These are phyloP conservation scores for Dendrolimus pini DNA, from an alignment of 2,888 invertebrate species.

Conservation along the genomic window DNA sequence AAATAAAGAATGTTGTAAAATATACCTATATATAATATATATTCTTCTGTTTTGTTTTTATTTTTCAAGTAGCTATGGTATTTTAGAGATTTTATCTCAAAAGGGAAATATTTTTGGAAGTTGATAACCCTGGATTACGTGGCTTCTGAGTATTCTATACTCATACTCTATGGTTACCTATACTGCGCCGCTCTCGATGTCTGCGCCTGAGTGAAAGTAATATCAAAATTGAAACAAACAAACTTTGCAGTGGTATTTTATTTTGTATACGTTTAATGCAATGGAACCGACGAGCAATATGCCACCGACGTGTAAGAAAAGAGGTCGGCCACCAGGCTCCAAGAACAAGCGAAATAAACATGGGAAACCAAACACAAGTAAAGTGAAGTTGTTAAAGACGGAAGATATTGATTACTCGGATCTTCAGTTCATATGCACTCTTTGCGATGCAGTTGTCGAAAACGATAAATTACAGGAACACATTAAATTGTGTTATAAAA, in stretches of 20 bases:
- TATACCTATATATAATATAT: no score
- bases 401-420: neutral
- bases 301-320: conserved; percentile 51
- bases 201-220: conserved; percentile 69
- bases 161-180: no score
- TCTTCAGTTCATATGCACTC: neutral
- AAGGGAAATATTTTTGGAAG: no score
- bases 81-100: no score
- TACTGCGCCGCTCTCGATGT: no score
- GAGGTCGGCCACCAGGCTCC: conserved; percentile 32
- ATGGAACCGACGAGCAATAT: conserved; percentile 21
- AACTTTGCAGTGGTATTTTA: conserved; percentile 15
- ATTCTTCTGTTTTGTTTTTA: no score
- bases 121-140: no score
- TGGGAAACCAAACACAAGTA: conserved; percentile 25
- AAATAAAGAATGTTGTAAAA: no score
- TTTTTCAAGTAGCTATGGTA: no score
- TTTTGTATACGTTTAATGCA: neutral
- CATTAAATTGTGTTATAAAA: neutral
- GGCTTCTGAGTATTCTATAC: no score
- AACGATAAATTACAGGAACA: neutral
- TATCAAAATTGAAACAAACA: conserved; percentile 52
- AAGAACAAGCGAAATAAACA: conserved; percentile 24
- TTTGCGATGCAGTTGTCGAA: neutral
- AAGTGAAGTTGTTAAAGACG: neutral